These are phyloP conservation scores for Lethocerus indicus DNA, from an alignment of 1,140 invertebrate genomes.

Conservation along the genomic window DNA sequence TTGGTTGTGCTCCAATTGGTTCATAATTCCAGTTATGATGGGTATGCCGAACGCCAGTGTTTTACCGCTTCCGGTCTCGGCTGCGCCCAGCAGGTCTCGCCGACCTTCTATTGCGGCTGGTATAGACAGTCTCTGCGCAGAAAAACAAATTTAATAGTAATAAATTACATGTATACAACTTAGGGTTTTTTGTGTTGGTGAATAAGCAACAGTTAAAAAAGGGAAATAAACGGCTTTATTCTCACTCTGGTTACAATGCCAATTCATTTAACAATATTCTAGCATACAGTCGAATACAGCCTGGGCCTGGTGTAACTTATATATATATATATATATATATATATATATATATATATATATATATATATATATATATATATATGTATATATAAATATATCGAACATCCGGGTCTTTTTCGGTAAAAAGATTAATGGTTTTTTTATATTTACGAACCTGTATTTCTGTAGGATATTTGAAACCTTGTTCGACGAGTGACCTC, in stretches of 20 bases:
- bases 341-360: neutral
- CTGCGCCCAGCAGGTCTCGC: constrained; percentile 84
- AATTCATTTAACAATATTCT: neutral
- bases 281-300: neutral
- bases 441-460: constrained; percentile 38
- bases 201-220: neutral
- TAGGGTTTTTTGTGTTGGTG: neutral
- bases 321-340: neutral
- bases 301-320: neutral
- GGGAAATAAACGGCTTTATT: neutral
- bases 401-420: neutral
- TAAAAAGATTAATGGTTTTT: neutral
- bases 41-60: constrained; percentile 94
- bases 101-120: constrained; percentile 71
- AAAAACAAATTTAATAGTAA: constrained; percentile 8
- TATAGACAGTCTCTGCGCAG: constrained; percentile 43
- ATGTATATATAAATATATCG: neutral
- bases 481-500: constrained; percentile 50
- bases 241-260: neutral
- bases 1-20: constrained; percentile 24
- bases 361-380: neutral
- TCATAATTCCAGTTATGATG: constrained; percentile 66
- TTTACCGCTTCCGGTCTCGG: constrained; percentile 96
- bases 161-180: neutral
- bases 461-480: constrained; percentile 64